Conservation (phyloP, 2,113 vertebrate genomes). For the Phodopus roborovskii region DNA sequence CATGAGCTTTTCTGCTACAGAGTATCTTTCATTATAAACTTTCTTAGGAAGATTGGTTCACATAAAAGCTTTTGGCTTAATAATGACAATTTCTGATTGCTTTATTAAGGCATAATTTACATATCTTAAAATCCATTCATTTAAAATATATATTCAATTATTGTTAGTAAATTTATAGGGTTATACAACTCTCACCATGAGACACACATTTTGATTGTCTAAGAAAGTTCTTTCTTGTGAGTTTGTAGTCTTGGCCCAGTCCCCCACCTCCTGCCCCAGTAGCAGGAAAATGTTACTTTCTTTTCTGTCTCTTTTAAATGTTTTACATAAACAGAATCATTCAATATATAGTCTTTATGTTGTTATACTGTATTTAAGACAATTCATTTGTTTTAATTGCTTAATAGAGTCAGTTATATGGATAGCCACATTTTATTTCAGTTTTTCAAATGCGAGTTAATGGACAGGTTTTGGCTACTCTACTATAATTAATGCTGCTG, state of each 20-base stretch:
- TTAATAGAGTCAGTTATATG: not conserved
- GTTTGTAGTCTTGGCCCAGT: not conserved
- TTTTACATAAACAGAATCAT: not conserved
- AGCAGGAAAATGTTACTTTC: not conserved
- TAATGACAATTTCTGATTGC: constrained; percentile 31
- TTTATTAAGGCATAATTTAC: constrained; percentile 55
- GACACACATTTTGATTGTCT: not conserved
- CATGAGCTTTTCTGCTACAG: not conserved
- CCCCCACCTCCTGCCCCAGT: rapidly evolving
- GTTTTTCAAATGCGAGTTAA: not conserved
- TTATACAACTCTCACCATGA: not conserved
- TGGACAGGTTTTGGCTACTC: not conserved
- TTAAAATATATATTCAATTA: not conserved
- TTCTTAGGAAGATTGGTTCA: constrained; percentile 21
- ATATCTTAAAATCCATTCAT: constrained; percentile 58
- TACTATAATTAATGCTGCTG: not conserved
- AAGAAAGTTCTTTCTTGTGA: not conserved
- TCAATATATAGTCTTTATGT: not conserved
- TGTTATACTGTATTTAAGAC: not conserved
- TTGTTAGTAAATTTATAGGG: constrained; percentile 17
- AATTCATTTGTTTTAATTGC: not conserved
- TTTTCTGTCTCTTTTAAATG: not conserved
- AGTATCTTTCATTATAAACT: constrained; percentile 45
- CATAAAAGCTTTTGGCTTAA: constrained; percentile 51
- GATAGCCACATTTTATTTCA: not conserved